Conservation (phyloP, 2,113 vertebrate genomes). For the Trematomus loennbergii region DNA sequence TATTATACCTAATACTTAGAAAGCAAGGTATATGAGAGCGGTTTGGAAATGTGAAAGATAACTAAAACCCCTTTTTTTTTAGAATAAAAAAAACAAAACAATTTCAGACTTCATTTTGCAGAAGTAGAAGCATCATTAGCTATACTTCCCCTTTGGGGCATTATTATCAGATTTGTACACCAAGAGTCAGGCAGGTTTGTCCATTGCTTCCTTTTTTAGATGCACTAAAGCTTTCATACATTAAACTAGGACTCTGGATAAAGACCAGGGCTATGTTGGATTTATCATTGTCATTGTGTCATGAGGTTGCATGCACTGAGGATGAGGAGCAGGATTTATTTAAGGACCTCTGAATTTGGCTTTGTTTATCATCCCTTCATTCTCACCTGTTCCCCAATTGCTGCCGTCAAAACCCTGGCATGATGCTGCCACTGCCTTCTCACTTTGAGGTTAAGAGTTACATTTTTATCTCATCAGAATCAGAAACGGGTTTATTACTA, state of each 20-base stretch:
- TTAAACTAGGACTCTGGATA: neutral
- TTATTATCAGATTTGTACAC: neutral
- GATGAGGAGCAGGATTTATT: slow-evolving; percentile 11
- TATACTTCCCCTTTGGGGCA: neutral
- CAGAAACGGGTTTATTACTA: too few relatives aligned
- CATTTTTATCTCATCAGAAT: too few relatives aligned
- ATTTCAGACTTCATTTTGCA: too few relatives aligned
- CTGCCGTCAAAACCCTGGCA: neutral
- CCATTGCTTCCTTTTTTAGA: neutral
- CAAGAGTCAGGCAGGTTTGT: neutral
- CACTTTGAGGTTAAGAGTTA: neutral
- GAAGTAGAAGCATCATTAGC: too few relatives aligned
- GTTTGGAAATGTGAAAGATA: neutral
- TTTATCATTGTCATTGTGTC: slow-evolving; percentile 1
- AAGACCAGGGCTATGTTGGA: neutral
- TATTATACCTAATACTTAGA: neutral
- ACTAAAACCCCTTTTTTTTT: too few relatives aligned
- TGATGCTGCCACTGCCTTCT: neutral
- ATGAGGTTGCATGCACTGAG: neutral
- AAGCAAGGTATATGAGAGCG: neutral
- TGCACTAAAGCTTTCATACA: neutral
- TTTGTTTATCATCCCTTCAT: neutral
- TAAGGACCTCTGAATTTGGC: neutral
- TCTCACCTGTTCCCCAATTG: neutral
- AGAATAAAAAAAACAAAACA: too few relatives aligned